Base-by-base conservation (phyloP, 2,113 vertebrate genomes). In the Cygnus atratus region DNA sequence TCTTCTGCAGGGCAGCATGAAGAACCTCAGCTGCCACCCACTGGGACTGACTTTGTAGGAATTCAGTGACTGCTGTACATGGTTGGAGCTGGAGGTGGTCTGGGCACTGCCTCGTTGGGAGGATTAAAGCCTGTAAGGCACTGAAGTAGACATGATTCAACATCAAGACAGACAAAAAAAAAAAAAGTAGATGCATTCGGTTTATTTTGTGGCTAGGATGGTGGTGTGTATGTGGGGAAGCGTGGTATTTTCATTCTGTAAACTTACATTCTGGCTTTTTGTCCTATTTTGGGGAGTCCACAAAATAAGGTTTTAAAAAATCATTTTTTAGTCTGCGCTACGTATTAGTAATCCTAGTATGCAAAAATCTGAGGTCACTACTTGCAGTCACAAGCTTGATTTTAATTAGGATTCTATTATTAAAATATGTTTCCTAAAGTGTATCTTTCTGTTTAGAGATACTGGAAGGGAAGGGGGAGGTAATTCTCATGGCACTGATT, bases 401-500 rank as follows among this genome's bases (percentile, higher is more conserved):
- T 91, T 87, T 86, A 86, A 66, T 85, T 80, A 92, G 37, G 35
- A 80, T 90, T 89, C 28, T 16, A 50, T 46, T 74, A 83, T 73
- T 85, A 63, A 90, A 80, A 52, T 72, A 46, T 72, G 76, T 89
- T 77, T 86, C 43, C 35, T 81, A 48, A 90, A 50, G 25, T 88
- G 11, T 66, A 63, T 79, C 26, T 84, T 87, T 87, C 22, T 1
- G 8, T 55, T 86, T 75, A 68, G 75, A 54, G 58, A 54, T 20
- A 50, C 31, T 83, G 17, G 21, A 84, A 83, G 46, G 67, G 67
- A 70, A 37, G 12, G 46, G 31, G 70, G 52, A 67, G 33, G 28
- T 16, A 88, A 96, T 93, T 95, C 92, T 90, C 63, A 76, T 80
- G 74, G 31, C 41, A 83, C 70, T 88, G 70, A 77, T 89, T 93